Base-by-base conservation (phyloP, 1,140 invertebrate species). In the Diabrotica virgifera region DNA sequence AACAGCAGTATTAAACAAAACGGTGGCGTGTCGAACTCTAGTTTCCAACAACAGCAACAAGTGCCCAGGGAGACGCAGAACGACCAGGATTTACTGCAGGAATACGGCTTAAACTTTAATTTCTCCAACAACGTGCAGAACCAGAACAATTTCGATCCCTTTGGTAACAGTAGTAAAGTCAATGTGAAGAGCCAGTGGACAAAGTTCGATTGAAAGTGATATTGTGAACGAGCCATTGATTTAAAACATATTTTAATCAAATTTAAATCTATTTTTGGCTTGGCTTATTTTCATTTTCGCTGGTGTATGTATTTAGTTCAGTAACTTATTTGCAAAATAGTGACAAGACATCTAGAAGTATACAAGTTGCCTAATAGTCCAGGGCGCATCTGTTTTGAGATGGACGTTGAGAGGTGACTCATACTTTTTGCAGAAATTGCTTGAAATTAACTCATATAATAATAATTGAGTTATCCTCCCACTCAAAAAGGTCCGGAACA, bases 71-170 rank as follows among this genome's bases (percentile, higher is more conserved):
- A 12, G 52, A 66, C n/a, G 36, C 12, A 53, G 0, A 64, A 51
- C 58, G 83, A 84, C 64, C 82, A 81, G 72, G 82, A 83, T 53
- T 75, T 84, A 52, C 78, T 85, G 68, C 80, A 84, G 62, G 82
- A 85, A 63, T 85, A 85, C 66, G 83, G 83, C 13, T 70, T 85
- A 67, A 81, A 84, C 72, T 84, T 84, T 72, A 82, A 82, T 64
- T 78, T 76, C 64, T 57, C 68, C 8, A 72, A 62, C 55, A n/a
- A 24, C 24, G 70, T 72, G 36, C 62, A 54, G 61, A 65, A 61
- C 36, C 58, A 63, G 37, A 62, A 58, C 38, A 65, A 62, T 58
- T 76, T 72, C 65, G 73, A 74, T 65, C 63, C 70, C 5, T 70
- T 73, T 37, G 52, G 52, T n/a, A 36, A 64, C 24, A 74, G 67